A percentile compares a stretch with the other conserved stretches of the same genome.
These are phyloP conservation scores for Sarcophaga subvicina DNA, from an alignment of 2,888 invertebrate species.

Conservation along the genomic window DNA sequence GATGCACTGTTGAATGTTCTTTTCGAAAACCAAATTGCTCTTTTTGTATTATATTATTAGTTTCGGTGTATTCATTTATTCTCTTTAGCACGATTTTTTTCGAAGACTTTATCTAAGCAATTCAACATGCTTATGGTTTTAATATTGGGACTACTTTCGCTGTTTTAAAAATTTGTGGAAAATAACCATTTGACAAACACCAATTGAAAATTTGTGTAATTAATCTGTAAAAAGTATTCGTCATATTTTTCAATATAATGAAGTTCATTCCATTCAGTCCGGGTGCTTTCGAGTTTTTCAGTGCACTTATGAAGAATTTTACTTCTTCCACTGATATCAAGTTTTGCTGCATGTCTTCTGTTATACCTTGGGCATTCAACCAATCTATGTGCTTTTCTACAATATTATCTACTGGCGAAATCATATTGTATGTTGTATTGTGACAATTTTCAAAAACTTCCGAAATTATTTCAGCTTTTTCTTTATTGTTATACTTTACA, in stretches of 20 bases:
- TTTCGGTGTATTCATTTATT: background rate
- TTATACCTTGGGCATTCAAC: no score
- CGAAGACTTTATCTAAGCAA: background rate
- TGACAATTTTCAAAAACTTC: slow-evolving; percentile 15
- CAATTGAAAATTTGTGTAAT: no score
- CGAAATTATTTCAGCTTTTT: slow-evolving; percentile 16
- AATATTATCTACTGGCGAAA: background rate
- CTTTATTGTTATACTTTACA: slow-evolving; percentile 6
- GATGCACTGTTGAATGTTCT: no score
- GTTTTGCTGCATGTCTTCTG: no score
- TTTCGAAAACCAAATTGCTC: background rate
- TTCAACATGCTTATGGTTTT: background rate
- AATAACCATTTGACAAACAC: background rate
- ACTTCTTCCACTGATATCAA: no score
- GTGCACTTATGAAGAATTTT: no score
- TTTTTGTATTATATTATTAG: background rate
- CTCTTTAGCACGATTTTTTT: background rate
- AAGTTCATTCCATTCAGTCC: no score
- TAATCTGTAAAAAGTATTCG: no score
- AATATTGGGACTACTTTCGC: slow-evolving; percentile 4
- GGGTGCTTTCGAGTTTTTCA: no score
- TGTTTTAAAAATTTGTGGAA: background rate
- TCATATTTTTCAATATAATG: no score
- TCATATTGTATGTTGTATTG: background rate
- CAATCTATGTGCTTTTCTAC: no score